Percentiles rank a stretch among this genome's conserved stretches.
phyloP scores from a whole-genome alignment of 2,888 invertebrate species.

The Meiosimyza platycephala region DNA sequence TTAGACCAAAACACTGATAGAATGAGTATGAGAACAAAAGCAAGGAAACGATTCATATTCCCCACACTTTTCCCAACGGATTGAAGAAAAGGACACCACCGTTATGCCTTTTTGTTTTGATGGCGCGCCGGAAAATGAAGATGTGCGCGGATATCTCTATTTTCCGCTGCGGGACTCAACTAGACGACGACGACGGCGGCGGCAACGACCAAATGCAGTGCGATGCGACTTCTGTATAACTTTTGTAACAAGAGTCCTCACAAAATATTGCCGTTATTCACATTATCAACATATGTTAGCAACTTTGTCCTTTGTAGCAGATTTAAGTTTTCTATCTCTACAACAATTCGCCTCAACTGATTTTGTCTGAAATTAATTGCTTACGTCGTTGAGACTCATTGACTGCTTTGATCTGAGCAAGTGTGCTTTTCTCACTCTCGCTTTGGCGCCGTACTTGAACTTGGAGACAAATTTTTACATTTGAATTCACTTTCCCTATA shows the following conservation, averaged over 20 bases:
- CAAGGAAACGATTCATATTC: too few relatives aligned
- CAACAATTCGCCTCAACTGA: not conserved
- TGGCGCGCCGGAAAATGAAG: slow-evolving; percentile 27
- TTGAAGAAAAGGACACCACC: slow-evolving; percentile 19
- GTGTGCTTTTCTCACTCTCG: slow-evolving; percentile 3
- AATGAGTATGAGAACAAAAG: not conserved
- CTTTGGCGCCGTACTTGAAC: slow-evolving; percentile 22
- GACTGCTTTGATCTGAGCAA: slow-evolving; percentile 25
- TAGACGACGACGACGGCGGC: not conserved
- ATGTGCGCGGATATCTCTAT: slow-evolving; percentile 30
- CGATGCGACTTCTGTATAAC: not conserved
- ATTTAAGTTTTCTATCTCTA: not conserved
- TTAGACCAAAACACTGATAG: not conserved
- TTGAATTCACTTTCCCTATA: not conserved
- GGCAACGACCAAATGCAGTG: not conserved
- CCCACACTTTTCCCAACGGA: not conserved
- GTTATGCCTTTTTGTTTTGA: slow-evolving; percentile 21
- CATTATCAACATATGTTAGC: slow-evolving; percentile 26
- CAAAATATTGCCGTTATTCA: not conserved
- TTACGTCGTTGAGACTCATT: slow-evolving; percentile 20
- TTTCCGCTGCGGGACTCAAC: slow-evolving; percentile 19
- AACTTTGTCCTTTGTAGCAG: slow-evolving; percentile 25
- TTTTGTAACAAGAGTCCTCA: not conserved
- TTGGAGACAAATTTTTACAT: slow-evolving; percentile 14
- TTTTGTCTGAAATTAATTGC: slow-evolving; percentile 25